Evolutionary conservation across 1,140 invertebrate species (phyloP), one percentile per base, ranked within the genome.

Genomic region (Gryon sp.): DNA sequence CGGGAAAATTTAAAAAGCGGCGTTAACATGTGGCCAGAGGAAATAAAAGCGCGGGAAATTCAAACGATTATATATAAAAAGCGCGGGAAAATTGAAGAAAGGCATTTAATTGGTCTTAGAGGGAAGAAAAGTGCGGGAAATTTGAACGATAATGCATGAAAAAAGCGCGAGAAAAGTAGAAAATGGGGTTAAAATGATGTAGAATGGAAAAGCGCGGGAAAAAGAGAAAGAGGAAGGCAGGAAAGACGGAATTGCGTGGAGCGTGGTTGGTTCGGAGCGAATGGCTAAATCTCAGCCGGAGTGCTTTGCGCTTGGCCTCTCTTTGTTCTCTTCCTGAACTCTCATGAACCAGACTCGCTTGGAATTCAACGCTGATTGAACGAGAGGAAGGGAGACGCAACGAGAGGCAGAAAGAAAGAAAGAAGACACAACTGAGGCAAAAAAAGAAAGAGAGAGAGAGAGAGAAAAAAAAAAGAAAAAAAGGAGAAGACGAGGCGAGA

Each of bases 251-350:
- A 8, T 18, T 22, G 19, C 12, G 38, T 6, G n/a, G n/a, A n/a
- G 20, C 41, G 30, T 59, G 50, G 46, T 62, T 24, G 40, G 36
- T 9, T 19, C 24, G 57, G 14, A 22, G 32, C 48, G 57, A 59
- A 62, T 40, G 50, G 69, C 69, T 65, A 70, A 76, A 76, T 70
- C 65, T 69, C 59, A 16, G 55, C 50, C n/a, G 32, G n/a, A 65
- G 63, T 40, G 52, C 41, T 66, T 50, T 41, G 28, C 41, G 55
- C 60, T 43, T 63, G 60, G 75, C 55, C 68, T 77, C 68, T 73
- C 69, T 68, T 73, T 78, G 69, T 73, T 68, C 53, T 78, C 48
- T 78, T 70, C 57, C 59, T 76, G 66, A 79, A 79, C 74, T 79
- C 78, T 75, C 75, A 70, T 75, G 77, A 76, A 76, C 76, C 69